phyloP scores from a whole-genome alignment of 2,113 vertebrate genomes.

The Brachypteracias leptosomus region DNA sequence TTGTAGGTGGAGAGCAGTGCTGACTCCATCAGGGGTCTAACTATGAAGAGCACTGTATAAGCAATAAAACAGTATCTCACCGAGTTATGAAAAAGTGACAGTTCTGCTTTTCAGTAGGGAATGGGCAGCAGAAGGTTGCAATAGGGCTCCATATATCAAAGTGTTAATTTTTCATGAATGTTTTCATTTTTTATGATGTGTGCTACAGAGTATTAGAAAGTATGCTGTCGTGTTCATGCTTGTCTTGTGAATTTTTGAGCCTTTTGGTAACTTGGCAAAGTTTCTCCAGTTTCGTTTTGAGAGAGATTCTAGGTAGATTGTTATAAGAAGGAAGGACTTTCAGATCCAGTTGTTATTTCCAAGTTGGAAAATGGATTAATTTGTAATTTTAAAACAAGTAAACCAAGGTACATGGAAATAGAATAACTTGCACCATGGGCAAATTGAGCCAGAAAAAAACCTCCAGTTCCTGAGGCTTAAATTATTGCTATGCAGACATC shows the following conservation, averaged over 20 bases:
- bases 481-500: not conserved
- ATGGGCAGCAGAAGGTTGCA: not conserved
- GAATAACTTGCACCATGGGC: not conserved
- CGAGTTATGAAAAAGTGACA: not conserved
- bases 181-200: not conserved
- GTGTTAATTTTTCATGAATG: not conserved
- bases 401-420: not conserved
- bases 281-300: not conserved
- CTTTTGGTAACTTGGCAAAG: not conserved
- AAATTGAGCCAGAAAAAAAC: not conserved
- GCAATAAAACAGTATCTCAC: not conserved
- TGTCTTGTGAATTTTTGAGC: not conserved
- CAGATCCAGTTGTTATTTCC: not conserved
- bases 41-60: not conserved
- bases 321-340: not conserved
- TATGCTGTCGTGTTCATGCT: fast-evolving
- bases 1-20: not conserved
- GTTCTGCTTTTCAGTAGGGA: not conserved
- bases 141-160: not conserved
- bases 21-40: not conserved
- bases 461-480: not conserved
- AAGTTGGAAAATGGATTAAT: not conserved
- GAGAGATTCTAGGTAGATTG: not conserved
- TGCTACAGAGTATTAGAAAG: not conserved
- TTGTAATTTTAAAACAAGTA: not conserved